Percentiles rank a stretch among this genome's conserved stretches.
These are phyloP conservation scores for Metallyticus violacea DNA, from an alignment of 2,888 invertebrate species.

Conservation along the genomic window DNA sequence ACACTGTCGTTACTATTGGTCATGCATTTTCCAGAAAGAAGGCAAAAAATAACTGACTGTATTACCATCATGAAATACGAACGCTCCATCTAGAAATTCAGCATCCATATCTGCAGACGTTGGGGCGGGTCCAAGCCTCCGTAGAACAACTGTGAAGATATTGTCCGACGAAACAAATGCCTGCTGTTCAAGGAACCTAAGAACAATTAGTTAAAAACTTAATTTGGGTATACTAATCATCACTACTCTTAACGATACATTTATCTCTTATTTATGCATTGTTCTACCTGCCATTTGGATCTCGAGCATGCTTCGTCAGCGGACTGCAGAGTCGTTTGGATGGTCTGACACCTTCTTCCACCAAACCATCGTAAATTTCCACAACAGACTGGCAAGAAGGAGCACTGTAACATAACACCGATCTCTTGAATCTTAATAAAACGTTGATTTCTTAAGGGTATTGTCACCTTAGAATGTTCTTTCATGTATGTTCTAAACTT, in stretches of 20 bases:
- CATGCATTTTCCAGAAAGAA: too few species aligned
- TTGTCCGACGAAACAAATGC: conserved; percentile 64
- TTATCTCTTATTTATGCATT: not conserved
- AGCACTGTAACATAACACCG: conserved; percentile 52
- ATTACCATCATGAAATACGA: conserved; percentile 72
- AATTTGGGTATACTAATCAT: not conserved
- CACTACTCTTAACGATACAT: not conserved
- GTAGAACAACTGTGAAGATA: conserved; percentile 62
- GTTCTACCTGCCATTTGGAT: conserved; percentile 48
- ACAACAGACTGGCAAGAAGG: conserved; percentile 67
- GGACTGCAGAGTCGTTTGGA: conserved; percentile 67
- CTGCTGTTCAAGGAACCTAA: conserved; percentile 60
- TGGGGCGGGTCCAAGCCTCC: conserved; percentile 43
- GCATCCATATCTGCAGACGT: conserved; percentile 47
- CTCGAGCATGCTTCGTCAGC: conserved; percentile 57
- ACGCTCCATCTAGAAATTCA: conserved; percentile 71
- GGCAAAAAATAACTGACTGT: too few species aligned
- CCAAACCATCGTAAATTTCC: conserved; percentile 63
- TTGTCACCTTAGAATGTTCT: too few species aligned
- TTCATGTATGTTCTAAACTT: too few species aligned
- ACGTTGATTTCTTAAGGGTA: too few species aligned
- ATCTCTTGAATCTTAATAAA: too few species aligned
- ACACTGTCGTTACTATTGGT: too few species aligned
- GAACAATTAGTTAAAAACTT: conserved; percentile 32
- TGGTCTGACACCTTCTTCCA: conserved; percentile 52